Evolutionary conservation across 1,140 invertebrate genomes (phyloP).

Genomic region (Elymnias hypermnestra): DNA sequence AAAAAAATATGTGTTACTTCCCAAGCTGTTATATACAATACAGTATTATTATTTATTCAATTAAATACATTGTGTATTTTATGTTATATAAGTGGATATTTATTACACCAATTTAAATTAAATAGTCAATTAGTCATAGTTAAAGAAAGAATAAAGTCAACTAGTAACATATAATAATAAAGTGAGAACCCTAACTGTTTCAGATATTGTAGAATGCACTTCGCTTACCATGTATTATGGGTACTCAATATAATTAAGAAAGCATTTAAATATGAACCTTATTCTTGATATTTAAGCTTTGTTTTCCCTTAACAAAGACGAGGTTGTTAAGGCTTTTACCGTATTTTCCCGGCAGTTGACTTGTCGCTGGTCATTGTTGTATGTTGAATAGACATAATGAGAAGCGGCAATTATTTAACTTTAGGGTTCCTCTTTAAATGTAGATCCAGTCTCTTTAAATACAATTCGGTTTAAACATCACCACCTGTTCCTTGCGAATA

Average conservation of each 20-base stretch:
- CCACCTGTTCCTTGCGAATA: neutral
- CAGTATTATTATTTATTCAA: too few relatives aligned
- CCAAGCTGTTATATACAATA: too few relatives aligned
- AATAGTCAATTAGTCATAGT: too few relatives aligned
- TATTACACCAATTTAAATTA: too few relatives aligned
- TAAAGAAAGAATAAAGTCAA: too few relatives aligned
- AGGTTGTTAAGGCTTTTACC: constrained; percentile 10
- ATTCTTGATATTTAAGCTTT: neutral
- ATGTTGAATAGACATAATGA: constrained; percentile 31
- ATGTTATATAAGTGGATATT: too few relatives aligned
- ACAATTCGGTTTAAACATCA: neutral
- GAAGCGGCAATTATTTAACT: constrained; percentile 21
- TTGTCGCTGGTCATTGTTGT: constrained; percentile 31
- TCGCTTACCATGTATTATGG: constrained; percentile 25
- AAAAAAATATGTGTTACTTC: too few relatives aligned
- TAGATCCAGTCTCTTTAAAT: neutral
- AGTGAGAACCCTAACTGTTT: constrained; percentile 12
- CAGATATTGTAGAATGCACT: constrained; percentile 32
- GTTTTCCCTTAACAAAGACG: neutral
- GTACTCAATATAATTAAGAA: neutral
- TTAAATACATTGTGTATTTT: too few relatives aligned
- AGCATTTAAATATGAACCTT: constrained; percentile 2
- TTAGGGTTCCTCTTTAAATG: constrained; percentile 9
- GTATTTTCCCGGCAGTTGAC: constrained; percentile 9
- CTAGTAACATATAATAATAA: too few relatives aligned